These are phyloP conservation scores for Enoplosus armatus DNA, from an alignment of 2,797 vertebrate genomes.

Conservation along the genomic window DNA sequence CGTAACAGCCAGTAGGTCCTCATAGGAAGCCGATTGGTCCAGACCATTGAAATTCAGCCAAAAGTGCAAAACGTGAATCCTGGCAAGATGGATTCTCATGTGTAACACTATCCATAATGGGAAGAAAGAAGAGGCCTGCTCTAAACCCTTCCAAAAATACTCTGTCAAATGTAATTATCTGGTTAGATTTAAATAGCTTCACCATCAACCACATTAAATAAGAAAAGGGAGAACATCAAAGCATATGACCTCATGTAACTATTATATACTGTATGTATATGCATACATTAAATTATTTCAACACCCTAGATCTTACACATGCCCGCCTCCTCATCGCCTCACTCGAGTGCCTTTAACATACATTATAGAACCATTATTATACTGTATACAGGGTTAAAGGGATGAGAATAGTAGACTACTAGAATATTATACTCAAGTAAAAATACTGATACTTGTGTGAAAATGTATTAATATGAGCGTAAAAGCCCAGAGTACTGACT, in stretches of 20 bases:
- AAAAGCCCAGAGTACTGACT: too few relatives aligned
- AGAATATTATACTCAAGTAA: too few relatives aligned
- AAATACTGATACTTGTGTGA: too few relatives aligned
- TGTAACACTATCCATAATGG: neutral
- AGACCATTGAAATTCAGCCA: too few relatives aligned
- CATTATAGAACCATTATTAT: neutral
- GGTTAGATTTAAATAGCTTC: neutral
- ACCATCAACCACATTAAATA: neutral
- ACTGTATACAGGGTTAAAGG: slow-evolving; percentile 4
- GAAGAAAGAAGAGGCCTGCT: neutral
- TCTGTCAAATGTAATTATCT: neutral
- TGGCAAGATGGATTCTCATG: too few relatives aligned
- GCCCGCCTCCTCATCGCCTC: neutral
- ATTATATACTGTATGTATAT: neutral
- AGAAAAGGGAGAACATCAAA: too few relatives aligned
- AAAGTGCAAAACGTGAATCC: too few relatives aligned
- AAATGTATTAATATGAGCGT: too few relatives aligned
- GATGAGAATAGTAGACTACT: neutral
- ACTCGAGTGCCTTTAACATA: neutral
- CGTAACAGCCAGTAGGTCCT: too few relatives aligned
- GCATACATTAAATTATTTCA: neutral
- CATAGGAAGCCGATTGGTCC: too few relatives aligned
- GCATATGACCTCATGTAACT: neutral
- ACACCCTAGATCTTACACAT: neutral
- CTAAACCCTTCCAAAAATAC: neutral